Evolutionary conservation across 2,888 invertebrate genomes (phyloP), one percentile per base, ranked within the genome.

Genomic region (Lithosia quadra): DNA sequence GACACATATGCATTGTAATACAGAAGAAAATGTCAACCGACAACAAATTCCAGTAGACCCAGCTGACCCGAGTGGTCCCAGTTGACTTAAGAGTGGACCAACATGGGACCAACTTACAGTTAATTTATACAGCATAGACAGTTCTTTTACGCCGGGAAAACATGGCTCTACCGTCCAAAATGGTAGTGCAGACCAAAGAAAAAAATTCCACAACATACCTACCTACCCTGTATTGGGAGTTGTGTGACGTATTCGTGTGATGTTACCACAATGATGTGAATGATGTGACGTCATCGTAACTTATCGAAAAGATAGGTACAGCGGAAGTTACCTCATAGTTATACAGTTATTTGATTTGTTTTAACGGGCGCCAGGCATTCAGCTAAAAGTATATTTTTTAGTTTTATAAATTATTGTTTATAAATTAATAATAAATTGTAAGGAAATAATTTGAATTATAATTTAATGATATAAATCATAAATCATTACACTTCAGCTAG

Each of bases 191-290:
- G 9, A 49, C 9, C n/a, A n/a, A n/a, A n/a, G 15, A 39, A 49
- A n/a, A 34, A 49, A 49, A 49, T 49, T 2, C 18, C 18, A 1
- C n/a, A 3, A 5, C 15, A 18, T 15, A 18, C 7, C 43, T 5
- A 18, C 43, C 1, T 43, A 43, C 18, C 0, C 49, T 18, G n/a
- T 43, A 18, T 43, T 43, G 49, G n/a, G 49, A 49, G 18, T 49
- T 18, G 49, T n/a, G 49, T 49, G 49, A 49, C 49, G 8, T 49
- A 9, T 18, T n/a, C 9, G 49, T 49, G 7, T 49, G 49, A 49
- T 49, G 49, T 49, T n/a, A 49, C n/a, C 49, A n/a, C 49, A 7
- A n/a, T 49, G 49, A 49, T n/a, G 49, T 49, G 49, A 49, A n/a
- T 49, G 8, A 49, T n/a, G n/a, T 49, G n/a, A 49, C 49, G 18